phyloP scores from a whole-genome alignment of 2,113 vertebrate species.

The Gallinago undulata region DNA sequence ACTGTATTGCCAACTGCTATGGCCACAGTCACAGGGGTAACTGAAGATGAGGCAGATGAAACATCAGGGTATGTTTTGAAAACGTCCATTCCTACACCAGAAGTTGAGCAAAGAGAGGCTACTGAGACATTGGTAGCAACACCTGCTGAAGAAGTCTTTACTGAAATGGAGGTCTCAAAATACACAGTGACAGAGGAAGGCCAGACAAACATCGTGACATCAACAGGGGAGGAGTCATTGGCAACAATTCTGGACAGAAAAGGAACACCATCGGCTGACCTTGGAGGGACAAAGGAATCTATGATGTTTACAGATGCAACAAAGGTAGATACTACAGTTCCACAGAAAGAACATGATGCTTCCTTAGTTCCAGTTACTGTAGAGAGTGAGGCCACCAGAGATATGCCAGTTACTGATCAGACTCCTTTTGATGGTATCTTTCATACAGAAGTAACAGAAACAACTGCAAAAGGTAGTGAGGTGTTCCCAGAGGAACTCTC shows the following conservation, averaged over 20 bases:
- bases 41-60: slow-evolving; percentile 16
- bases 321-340: slow-evolving; percentile 20
- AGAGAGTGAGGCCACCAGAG: slow-evolving; percentile 51
- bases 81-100: background rate
- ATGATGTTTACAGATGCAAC: slow-evolving; percentile 10
- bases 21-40: background rate
- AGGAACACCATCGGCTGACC: slow-evolving; percentile 45
- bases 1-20: background rate
- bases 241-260: slow-evolving; percentile 45
- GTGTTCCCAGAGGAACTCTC: background rate
- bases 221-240: background rate
- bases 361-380: slow-evolving; percentile 30
- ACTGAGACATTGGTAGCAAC: background rate
- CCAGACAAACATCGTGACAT: background rate
- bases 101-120: background rate
- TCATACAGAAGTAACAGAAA: slow-evolving; percentile 35
- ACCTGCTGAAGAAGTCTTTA: background rate
- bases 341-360: slow-evolving; percentile 40
- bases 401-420: slow-evolving; percentile 17
- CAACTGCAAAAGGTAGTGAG: slow-evolving; percentile 1
- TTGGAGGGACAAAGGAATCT: slow-evolving; percentile 19
- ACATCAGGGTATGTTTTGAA: background rate
- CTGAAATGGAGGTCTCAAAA: background rate
- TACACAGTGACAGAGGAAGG: background rate
- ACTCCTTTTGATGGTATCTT: slow-evolving; percentile 21